Evolutionary conservation across 2,888 invertebrate species (phyloP).

Genomic region (Ypsolopha scabrella): DNA sequence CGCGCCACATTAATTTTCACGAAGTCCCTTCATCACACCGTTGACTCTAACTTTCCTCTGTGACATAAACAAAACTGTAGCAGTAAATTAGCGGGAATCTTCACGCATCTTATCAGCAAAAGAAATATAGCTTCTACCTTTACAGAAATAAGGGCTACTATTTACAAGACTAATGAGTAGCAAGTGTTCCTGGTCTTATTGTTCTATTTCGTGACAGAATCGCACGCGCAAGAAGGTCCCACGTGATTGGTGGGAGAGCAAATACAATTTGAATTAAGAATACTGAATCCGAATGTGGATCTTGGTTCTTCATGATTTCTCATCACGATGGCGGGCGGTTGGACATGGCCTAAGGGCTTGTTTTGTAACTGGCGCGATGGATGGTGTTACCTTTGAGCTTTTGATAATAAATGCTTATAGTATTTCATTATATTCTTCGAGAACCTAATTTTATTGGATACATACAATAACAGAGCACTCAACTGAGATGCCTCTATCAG

Average conservation of each 20-base stretch:
- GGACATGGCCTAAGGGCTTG: too few relatives aligned
- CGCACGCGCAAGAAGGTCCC: slow-evolving; percentile 29
- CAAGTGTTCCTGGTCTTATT: slow-evolving; percentile 33
- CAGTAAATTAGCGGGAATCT: slow-evolving; percentile 19
- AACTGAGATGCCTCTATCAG: too few relatives aligned
- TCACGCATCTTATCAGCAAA: slow-evolving; percentile 9
- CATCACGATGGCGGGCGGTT: too few relatives aligned
- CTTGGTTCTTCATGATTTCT: too few relatives aligned
- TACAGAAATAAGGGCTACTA: too few relatives aligned
- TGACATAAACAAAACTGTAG: slow-evolving; percentile 18
- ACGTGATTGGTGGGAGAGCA: slow-evolving; percentile 14
- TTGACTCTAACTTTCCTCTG: not conserved
- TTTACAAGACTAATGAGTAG: too few relatives aligned
- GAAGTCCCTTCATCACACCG: not conserved
- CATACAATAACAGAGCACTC: too few relatives aligned
- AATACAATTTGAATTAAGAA: slow-evolving; percentile 15
- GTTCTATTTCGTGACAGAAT: slow-evolving; percentile 37
- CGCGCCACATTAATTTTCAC: not conserved
- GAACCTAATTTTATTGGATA: too few relatives aligned
- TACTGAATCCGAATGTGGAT: slow-evolving; percentile 11
- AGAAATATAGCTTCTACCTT: not conserved
- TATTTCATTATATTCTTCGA: too few relatives aligned
- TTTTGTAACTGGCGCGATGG: too few relatives aligned
- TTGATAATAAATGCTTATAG: too few relatives aligned
- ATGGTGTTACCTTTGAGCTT: too few relatives aligned